Evolutionary conservation across 2,888 invertebrate species (phyloP), one percentile per base, ranked within the genome.

Genomic region (Seladonia tumulorum): DNA sequence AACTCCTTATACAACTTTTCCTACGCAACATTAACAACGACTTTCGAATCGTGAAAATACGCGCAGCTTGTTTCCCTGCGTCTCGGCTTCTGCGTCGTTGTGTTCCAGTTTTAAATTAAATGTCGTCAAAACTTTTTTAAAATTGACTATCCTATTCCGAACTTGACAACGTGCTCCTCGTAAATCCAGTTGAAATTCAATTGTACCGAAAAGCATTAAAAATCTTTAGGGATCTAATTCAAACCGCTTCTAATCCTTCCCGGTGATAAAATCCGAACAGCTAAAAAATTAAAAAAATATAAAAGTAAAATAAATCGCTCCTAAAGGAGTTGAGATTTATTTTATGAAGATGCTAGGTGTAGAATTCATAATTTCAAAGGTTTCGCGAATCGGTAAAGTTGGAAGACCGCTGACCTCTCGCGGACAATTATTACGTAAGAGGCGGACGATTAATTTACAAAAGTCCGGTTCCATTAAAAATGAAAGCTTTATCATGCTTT

Each of bases 21-120:
- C 63, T 63, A 63, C 63, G 63, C 29, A 63, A 29, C 63, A 29
- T 63, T 63, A 63, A 63, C 25, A 63, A 63, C 63, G 63, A 29
- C 29, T 29, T 63, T 63, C 29, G 3, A 29, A 63, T 29, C 63
- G 16, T 29, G 29, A 18, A 63, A 63, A 63, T 29, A 29, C 63
- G 25, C 29, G 63, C 63, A 18, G 29, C 63, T 63, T 16, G 29
- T 63, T 29, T 29, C 29, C 16, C 29, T 0, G 25, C 16, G 16
- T 25, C 5, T 29, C 63, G 25, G 8, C 63, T 25, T 16, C 8
- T 16, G 16, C 63, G 29, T 18, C 29, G 35, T 29, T 29, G 18
- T 1, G 12, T n/a, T 29, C 3, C 18, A 7, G 8, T 29, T 29
- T n/a, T 57, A 3, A n/a, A 57, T 57, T 57, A n/a, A 12, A 12